Base-by-base conservation (phyloP, 1,140 invertebrate species). In the Drusus annulatus region DNA sequence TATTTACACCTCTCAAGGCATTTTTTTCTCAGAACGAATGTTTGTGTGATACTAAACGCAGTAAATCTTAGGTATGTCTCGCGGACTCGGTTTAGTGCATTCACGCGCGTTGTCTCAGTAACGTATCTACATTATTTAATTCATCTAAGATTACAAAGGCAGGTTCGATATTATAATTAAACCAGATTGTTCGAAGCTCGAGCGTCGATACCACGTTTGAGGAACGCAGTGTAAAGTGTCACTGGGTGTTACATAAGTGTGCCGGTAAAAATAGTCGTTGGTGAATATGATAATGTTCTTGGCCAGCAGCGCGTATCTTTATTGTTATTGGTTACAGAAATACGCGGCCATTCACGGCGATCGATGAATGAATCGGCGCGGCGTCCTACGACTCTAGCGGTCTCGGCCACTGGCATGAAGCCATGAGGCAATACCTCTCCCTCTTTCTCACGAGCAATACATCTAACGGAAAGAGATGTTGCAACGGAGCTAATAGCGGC, bases 321-420 rank as follows among this genome's bases (percentile, higher is more conserved):
- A 75, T 56, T 75, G 60, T 56, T 68, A 56, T 58, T 58, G 28
- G 76, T 51, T 76, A 78, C 76, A 63, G 73, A 75, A 81, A 81
- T 76, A 78, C 80, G 52, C 52, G 50, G 69, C 76, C 80, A 81
- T 78, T 81, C 76, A 81, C 45, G 25, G 56, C 28, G 62, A 60
- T 73, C 54, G 71, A 81, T 81, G 76, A 79, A 81, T 81, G 80
- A 62, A 74, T 36, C 45, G 69, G 16, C 28, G 36, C n/a, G n/a
- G n/a, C n/a, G 17, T 17, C 3, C 21, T 16, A 23, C 17, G 16
- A 19, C 62, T 16, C 16, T 16, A 6, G n/a, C 62, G 62, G 62
- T 65, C 19, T 19, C 0, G 7, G 60, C 23, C 54, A 21, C 19
- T 17, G n/a, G 5, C n/a, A 16, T 56, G 7, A 17, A 5, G 54